Evolutionary conservation across 1,140 invertebrate species (phyloP), one percentile per base, ranked within the genome.

Genomic region (Phocides pigmalion): DNA sequence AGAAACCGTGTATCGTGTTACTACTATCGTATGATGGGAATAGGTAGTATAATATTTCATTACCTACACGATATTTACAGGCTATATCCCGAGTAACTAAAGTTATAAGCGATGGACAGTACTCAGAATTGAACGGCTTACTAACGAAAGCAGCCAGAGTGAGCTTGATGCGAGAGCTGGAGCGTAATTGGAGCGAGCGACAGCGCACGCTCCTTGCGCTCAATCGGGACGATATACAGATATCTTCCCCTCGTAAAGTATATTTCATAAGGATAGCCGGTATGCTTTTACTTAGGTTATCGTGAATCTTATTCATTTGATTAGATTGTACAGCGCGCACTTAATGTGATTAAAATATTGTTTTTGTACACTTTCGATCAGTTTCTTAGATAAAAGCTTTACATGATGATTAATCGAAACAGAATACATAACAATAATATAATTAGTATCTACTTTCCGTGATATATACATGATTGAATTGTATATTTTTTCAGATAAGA

Each of bases 201-300:
- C 86, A 90, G 47, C 66, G 87, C 16, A 62, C 74, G 3, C 58
- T 90, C 28, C 59, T 91, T 5, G 79, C 86, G 4, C 73, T 90
- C 0, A 70, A 78, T 8, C 68, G 72, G 8, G 76, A 84, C 3
- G 86, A 91, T 37, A 87, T 89, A 53, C 87, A 91, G 51, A 89
- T 91, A 65, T 79, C 83, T 9, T 82, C 86, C 1, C 84, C 89
- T 9, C 69, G 87, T 9, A 91, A 85, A 72, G 86, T 91, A 2
- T 84, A 90, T 63, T 91, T 91, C 42, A 89, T 91, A 59, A 79
- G 78, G 42, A 87, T 91, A 42, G 85, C 79, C 37, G 84, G 87
- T 90, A 73, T 11, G 65, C 71, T 54, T 19, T 20, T 25, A 22
- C 25, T 46, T 65, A 4, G 0, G 1, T 35, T 35, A 35, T 35